Base-by-base conservation (phyloP, 2,113 vertebrate species). In the Psettodes erumei region DNA sequence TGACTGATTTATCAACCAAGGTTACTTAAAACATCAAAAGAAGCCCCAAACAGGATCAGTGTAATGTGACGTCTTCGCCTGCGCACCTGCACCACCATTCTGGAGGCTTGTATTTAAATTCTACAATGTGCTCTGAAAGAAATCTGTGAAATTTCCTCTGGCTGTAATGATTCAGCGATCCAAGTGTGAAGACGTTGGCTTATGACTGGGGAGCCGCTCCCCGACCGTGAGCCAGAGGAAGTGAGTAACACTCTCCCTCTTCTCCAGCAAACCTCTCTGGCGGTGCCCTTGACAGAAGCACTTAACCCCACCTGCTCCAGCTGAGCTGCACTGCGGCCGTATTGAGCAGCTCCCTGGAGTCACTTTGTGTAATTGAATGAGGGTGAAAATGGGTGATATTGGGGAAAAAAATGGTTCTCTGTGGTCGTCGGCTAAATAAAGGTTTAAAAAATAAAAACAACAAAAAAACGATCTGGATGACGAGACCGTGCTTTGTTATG, bases 321-420 rank as follows among this genome's bases (percentile, higher is more conserved):
- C 85, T 72, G 79, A 71, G 71, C 79, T 27, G 54, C 40, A 45
- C 68, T 79, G 67, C 61, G 42, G 64, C 70, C 78, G 62, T 66
- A 74, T 59, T 6, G 66, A 79, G 68, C 70, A 71, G 55, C 71
- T 84, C 76, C 45, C 80, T 12, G 66, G 43, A 79, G 80, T 84
- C 77, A 63, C 72, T 86, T 82, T 84, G 86, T 66, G 71, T 70
- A 72, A 83, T 72, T 86, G 77, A 90, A 87, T 81, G 66, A 70
- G 38, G 53, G 64, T 82, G 27, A 75, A 64, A 81, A 75, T 42
- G 38, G 74, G 25, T 70, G 67, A 43, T 42, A 66, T 59, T 75
- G 45, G 18, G 3, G 18, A 48, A 60, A 66, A 74, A 66, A 71
- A 72, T 33, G 13, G 15, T 21, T 73, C 54, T 35, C 48, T 23